Base-by-base conservation (phyloP, 1,140 invertebrate species). In the Zaprionus inermis region DNA sequence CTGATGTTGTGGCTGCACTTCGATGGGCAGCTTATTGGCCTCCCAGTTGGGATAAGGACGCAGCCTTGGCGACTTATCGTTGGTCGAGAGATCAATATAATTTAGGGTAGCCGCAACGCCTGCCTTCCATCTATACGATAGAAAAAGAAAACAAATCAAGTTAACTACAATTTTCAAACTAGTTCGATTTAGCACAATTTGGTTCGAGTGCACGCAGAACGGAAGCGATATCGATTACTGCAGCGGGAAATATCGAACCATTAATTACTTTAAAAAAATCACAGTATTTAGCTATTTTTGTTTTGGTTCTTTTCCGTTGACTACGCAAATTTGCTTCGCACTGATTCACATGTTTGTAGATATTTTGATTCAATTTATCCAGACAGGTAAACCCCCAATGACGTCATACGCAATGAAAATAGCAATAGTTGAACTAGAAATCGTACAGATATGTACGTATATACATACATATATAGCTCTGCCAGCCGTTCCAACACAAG, bases 101-200 rank as follows among this genome's bases (percentile, higher is more conserved):
- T 96, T 96, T 11, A 96, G 92, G n/a, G 95, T 95, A 7, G 95
- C 94, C 1, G 94, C 94, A 1, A 96, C 95, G 6, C 96, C 96
- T 16, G 94, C 93, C 81, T 96, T 96, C 96, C 96, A 96, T 92
- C 95, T 95, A 38, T 30, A 30, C 68, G 34, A 28, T 0, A 51
- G 24, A 52, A 11, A 11, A 16, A n/a, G 36, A 36, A n/a, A 5
- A 5, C 5, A 52, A n/a, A 28, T 24, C 5, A n/a, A 52, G 3
- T 28, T 5, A 28, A 28, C 24, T 28, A 2, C 1, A 28, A 3
- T 5, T 28, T 28, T 2, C 24, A 28, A 28, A 28, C 3, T 5
- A 28, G 24, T 4, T 28, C 24, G 24, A 28, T 28, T 28, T 28
- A 28, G 22, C 9, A 9, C 22, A n/a, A 52, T 28, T 9, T 41